phyloP scores from a whole-genome alignment of 2,888 invertebrate genomes.

The Monoplex corrugatus region DNA sequence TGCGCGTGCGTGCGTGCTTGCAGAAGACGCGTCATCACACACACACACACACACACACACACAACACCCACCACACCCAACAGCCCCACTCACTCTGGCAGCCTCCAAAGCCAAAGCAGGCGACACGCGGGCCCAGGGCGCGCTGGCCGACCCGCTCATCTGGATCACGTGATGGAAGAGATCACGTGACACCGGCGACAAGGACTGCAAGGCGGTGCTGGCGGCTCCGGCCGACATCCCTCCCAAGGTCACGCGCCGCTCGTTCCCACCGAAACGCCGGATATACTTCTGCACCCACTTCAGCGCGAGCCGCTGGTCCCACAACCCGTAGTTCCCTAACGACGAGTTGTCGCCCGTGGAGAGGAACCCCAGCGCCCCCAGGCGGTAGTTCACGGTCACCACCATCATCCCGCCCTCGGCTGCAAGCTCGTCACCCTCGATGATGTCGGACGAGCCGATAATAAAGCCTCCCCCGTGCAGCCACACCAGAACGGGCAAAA shows the following conservation, averaged over 20 bases:
- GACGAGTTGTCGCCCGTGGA: slow-evolving; percentile 45
- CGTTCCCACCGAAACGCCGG: slow-evolving; percentile 35
- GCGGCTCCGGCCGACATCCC: slow-evolving; percentile 36
- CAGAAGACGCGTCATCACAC: too few species aligned
- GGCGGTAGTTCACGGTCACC: slow-evolving; percentile 50
- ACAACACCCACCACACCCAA: too few species aligned
- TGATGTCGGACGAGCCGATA: not conserved
- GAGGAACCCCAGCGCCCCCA: slow-evolving; percentile 52
- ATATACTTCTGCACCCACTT: slow-evolving; percentile 47
- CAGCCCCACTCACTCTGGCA: slow-evolving; percentile 15
- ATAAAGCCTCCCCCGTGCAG: slow-evolving; percentile 46
- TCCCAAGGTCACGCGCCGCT: slow-evolving; percentile 17
- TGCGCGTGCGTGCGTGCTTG: too few species aligned
- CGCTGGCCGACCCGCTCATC: slow-evolving; percentile 32
- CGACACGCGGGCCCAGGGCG: slow-evolving; percentile 29
- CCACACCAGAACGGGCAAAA: slow-evolving; percentile 27
- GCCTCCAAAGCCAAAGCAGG: not conserved
- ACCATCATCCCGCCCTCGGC: slow-evolving; percentile 30
- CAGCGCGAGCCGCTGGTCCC: slow-evolving; percentile 50
- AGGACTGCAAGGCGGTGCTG: slow-evolving; percentile 34
- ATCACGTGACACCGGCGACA: slow-evolving; percentile 41
- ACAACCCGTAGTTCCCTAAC: slow-evolving; percentile 49
- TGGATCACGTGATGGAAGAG: slow-evolving; percentile 38
- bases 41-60: too few species aligned
- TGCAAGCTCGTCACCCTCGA: slow-evolving; percentile 33